Conservation (phyloP, 2,888 invertebrate genomes). For the Synanthedon myopaeformis region DNA sequence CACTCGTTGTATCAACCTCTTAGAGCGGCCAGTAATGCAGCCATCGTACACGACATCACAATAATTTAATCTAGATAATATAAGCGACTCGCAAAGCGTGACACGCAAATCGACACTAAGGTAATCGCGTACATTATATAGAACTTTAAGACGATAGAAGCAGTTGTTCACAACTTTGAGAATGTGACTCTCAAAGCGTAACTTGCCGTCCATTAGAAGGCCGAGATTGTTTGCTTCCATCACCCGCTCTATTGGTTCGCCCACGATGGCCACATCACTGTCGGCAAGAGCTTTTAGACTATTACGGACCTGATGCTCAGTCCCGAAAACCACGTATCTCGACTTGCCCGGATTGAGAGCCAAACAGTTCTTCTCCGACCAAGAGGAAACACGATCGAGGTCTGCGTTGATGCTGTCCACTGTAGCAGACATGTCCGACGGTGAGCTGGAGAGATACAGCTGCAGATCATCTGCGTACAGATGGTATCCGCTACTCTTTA, state of each 20-base stretch:
- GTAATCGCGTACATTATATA: conserved; percentile 2
- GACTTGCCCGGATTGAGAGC: conserved; percentile 6
- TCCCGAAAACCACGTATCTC: conserved; percentile 3
- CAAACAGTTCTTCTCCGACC: conserved; percentile 3
- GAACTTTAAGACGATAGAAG: conserved; percentile 3
- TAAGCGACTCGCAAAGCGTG: conserved; percentile 2
- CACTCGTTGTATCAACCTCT: conserved; percentile 1
- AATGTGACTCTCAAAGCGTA: conserved; percentile 7
- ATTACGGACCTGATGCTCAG: conserved; percentile 1
- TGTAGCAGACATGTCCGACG: background rate
- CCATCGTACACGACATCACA: background rate
- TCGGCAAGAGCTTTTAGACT: background rate
- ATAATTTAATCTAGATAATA: conserved; percentile 4
- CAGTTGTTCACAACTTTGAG: conserved; percentile 2
- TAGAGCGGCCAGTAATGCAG: background rate
- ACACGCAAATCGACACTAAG: background rate
- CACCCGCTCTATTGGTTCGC: conserved; percentile 3
- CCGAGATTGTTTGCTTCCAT: conserved; percentile 6
- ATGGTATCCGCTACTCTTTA: conserved; percentile 5
- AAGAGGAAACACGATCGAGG: conserved; percentile 4
- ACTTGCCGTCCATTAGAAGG: conserved; percentile 5
- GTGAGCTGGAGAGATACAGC: conserved; percentile 5
- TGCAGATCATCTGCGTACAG: conserved; percentile 7
- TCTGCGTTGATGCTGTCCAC: conserved; percentile 2
- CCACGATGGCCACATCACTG: background rate